phyloP scores from a whole-genome alignment of 2,113 vertebrate genomes.

The Maccullochella peelii region DNA sequence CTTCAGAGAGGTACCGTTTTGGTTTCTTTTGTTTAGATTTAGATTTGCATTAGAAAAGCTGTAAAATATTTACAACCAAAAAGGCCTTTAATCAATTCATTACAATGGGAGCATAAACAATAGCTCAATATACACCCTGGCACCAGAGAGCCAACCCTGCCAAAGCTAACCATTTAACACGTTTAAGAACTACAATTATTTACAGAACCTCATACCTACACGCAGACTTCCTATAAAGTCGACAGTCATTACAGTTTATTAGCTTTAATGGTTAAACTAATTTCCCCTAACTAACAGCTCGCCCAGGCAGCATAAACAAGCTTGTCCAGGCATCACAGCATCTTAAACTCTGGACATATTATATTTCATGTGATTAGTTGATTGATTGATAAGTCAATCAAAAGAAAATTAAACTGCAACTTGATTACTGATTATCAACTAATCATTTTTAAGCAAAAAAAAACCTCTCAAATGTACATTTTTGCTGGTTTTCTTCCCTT shows the following conservation, averaged over 20 bases:
- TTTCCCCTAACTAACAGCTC: not conserved
- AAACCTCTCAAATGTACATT: not conserved
- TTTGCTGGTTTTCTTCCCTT: not conserved
- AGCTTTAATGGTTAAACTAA: not conserved
- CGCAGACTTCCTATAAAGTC: not conserved
- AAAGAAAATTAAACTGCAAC: too few species aligned
- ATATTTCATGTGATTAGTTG: not conserved
- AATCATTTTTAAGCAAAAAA: not conserved
- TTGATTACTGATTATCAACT: too few species aligned
- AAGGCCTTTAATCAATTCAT: not conserved
- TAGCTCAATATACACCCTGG: not conserved
- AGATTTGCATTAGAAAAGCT: not conserved
- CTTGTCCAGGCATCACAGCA: not conserved
- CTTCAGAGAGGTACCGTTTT: slow-evolving; percentile 63
- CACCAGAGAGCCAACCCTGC: not conserved
- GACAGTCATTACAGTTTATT: not conserved
- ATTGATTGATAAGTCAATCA: not conserved
- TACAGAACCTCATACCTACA: not conserved
- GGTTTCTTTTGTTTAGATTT: not conserved
- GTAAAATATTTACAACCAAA: not conserved
- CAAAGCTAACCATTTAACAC: not conserved
- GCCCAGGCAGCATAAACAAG: not conserved
- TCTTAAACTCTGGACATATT: not conserved
- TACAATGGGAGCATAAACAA: not conserved
- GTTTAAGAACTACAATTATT: not conserved